A percentile compares a stretch with the other conserved stretches of the same genome.
These are phyloP conservation scores for Uromys caudimaculatus DNA, from an alignment of 2,797 vertebrate genomes.

Conservation along the genomic window DNA sequence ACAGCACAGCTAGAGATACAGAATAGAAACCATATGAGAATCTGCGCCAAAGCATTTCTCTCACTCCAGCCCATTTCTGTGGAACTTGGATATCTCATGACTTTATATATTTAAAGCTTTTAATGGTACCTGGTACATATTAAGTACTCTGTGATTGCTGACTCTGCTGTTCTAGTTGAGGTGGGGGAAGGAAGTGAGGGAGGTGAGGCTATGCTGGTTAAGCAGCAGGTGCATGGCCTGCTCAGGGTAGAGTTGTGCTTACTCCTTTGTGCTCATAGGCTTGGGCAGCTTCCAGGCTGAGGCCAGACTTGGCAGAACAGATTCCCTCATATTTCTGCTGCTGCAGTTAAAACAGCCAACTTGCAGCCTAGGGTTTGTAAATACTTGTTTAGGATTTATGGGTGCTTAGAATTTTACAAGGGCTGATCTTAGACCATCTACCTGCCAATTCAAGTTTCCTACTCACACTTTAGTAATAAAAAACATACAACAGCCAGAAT, in stretches of 20 bases:
- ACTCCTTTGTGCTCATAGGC: background rate
- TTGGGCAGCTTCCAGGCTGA: background rate
- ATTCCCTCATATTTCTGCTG: background rate
- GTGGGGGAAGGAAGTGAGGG: background rate
- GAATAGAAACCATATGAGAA: conserved; percentile 60
- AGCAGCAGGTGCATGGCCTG: background rate
- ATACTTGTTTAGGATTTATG: conserved; percentile 22
- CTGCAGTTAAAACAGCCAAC: background rate
- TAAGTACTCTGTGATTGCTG: background rate
- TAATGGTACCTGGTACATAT: background rate
- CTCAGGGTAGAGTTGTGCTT: background rate
- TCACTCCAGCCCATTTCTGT: background rate
- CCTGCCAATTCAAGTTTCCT: conserved; percentile 42
- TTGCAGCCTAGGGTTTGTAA: background rate
- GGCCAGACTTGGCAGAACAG: background rate
- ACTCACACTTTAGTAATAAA: background rate
- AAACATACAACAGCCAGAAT: background rate
- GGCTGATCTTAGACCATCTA: background rate
- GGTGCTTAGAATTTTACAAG: conserved; percentile 46
- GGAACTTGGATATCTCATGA: background rate
- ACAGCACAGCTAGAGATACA: conserved; percentile 74
- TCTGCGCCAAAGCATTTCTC: conserved; percentile 52
- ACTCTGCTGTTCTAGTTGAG: background rate
- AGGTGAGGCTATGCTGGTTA: background rate
- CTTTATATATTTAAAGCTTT: conserved; percentile 22